Conservation (phyloP, 2,797 vertebrate species). For the Selene dorsalis region DNA sequence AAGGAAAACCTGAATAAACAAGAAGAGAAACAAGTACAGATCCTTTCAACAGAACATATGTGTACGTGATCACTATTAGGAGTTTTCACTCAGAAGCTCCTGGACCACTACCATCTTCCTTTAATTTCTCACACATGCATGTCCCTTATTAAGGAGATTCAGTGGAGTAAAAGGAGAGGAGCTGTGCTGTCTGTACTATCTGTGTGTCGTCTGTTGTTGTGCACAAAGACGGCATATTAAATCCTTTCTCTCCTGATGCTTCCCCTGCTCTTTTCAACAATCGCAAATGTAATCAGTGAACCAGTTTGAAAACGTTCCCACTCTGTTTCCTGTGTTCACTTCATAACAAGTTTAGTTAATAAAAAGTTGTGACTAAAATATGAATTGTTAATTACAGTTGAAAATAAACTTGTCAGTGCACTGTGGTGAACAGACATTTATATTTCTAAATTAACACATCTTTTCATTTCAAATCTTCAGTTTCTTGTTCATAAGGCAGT, state of each 20-base stretch:
- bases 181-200: background rate
- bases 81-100: too few relatives aligned
- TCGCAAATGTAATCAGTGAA: background rate
- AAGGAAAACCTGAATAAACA: background rate
- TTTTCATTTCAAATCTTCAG: too few relatives aligned
- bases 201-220: too few relatives aligned
- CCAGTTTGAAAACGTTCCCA: background rate
- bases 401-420: background rate
- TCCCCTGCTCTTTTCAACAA: background rate
- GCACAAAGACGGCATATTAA: too few relatives aligned
- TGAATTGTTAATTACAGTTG: background rate
- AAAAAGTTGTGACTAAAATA: background rate
- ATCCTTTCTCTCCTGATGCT: too few relatives aligned
- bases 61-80: too few relatives aligned
- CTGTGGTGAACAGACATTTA: background rate
- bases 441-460: too few relatives aligned
- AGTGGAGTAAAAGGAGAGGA: background rate
- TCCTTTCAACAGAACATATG: background rate
- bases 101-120: background rate
- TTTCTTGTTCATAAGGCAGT: too few relatives aligned
- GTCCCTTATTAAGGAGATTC: background rate
- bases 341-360: background rate
- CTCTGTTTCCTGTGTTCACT: slow-evolving; percentile 1
- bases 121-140: background rate
- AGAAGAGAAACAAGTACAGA: background rate